Base-by-base conservation (phyloP, 2,113 vertebrate species). In the Mesocricetus auratus region DNA sequence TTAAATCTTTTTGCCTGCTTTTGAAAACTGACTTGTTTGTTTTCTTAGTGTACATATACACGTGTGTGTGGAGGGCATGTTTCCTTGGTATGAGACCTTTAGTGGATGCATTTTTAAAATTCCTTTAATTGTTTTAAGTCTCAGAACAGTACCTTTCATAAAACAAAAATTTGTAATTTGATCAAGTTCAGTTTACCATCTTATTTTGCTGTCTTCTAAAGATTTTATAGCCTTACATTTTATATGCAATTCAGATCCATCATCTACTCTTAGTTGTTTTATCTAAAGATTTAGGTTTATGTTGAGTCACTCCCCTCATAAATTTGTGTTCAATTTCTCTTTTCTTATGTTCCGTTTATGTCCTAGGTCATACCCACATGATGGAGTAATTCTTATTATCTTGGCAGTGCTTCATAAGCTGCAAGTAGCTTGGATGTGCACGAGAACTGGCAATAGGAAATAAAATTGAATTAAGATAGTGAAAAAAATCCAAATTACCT, bases 401-500 rank as follows among this genome's bases (percentile, higher is more conserved):
- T 71, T 74, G 24, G 50, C 7, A 69, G 45, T 87, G 11, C 24
- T 58, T 74, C 86, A 47, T 92, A 95, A 56, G 92, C 79, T 83
- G 9, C 79, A 82, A 93, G 22, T 85, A 77, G 22, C 62, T 93
- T 95, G 31, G 64, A 78, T 95, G 22, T 88, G n/a, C 39, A 64
- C 53, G 19, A 74, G 17, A 96, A 85, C 45, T 94, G 78, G 31
- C 36, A 96, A 92, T 68, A 91, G 56, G 26, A 95, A 95, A 91
- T 89, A 94, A 96, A 71, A 91, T 92, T 89, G 42, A 97, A 89
- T 96, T 77, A 83, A 81, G 45, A 82, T 62, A 66, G 58, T 86
- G 17, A 92, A 93, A 50, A 66, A 96, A 96, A n/a, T n/a, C 77
- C 53, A 98, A 95, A 86, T 92, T 45, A 92, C 45, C 69, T 47